Evolutionary conservation across 2,888 invertebrate genomes (phyloP).

Genomic region (Cerastoderma edule): DNA sequence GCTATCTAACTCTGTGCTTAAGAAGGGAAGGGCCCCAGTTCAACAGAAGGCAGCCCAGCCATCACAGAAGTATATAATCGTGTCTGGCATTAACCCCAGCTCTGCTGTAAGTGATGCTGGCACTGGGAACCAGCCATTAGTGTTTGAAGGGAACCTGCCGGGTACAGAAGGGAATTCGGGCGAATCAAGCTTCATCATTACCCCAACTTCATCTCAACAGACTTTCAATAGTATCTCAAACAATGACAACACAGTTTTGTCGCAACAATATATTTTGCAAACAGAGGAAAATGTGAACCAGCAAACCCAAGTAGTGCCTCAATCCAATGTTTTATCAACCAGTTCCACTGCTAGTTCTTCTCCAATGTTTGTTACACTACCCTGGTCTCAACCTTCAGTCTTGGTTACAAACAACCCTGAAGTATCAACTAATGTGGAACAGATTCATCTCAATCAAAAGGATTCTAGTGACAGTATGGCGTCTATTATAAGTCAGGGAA

Average conservation of each 20-base stretch:
- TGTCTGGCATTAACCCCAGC: slow-evolving; percentile 45
- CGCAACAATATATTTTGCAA: too few relatives aligned
- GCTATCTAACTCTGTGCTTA: slow-evolving; percentile 20
- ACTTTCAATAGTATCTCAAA: too few relatives aligned
- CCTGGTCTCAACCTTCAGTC: too few relatives aligned
- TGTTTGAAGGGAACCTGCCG: neutral
- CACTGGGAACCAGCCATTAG: neutral
- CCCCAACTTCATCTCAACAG: too few relatives aligned
- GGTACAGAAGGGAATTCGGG: neutral
- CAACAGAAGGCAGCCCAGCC: slow-evolving; percentile 22
- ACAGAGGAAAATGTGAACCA: too few relatives aligned
- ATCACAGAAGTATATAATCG: slow-evolving; percentile 53
- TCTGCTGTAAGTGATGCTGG: neutral
- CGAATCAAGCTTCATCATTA: neutral
- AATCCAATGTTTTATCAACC: neutral
- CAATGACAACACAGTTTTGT: too few relatives aligned
- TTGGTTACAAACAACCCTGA: too few relatives aligned
- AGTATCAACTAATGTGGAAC: too few relatives aligned
- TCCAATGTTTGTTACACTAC: neutral
- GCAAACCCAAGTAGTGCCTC: slow-evolving; percentile 3
- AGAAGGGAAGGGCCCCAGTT: neutral
- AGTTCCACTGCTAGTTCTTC: neutral
- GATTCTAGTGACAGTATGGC: too few relatives aligned
- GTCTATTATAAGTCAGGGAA: too few relatives aligned
- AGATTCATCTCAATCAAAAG: too few relatives aligned